A percentile compares a stretch with the other conserved stretches of the same genome.
Evolutionary conservation across 2,888 invertebrate species (phyloP).

Genomic region (Drosophila parthenogenetica): DNA sequence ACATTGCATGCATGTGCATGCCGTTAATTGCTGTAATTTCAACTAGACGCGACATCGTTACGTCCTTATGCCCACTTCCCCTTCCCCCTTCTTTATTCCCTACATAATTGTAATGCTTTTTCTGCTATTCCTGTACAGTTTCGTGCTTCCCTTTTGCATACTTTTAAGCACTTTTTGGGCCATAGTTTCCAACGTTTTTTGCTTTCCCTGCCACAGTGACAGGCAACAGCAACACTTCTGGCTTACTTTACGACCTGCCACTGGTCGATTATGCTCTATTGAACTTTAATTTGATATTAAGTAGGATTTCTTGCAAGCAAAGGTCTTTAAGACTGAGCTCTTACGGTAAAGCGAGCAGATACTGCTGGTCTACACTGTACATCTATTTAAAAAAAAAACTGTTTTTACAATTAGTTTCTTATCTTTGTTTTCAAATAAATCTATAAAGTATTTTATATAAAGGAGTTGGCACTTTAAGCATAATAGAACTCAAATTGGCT

Average conservation of each 20-base stretch:
- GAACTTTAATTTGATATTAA: slow-evolving; percentile 42
- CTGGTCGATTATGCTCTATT: slow-evolving; percentile 62
- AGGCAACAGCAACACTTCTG: slow-evolving; percentile 60
- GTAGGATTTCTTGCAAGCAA: not conserved
- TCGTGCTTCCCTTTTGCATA: slow-evolving; percentile 41
- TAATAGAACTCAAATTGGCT: slow-evolving; percentile 13
- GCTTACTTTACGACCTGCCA: slow-evolving; percentile 64
- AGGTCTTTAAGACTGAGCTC: not conserved
- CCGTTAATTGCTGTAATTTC: slow-evolving; percentile 74
- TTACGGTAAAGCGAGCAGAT: not conserved
- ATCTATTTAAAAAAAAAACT: too few relatives aligned
- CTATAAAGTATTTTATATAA: too few relatives aligned
- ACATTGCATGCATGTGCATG: slow-evolving; percentile 77
- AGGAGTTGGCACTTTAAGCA: slow-evolving; percentile 25
- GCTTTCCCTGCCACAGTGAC: slow-evolving; percentile 54
- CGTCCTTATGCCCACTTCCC: slow-evolving; percentile 2
- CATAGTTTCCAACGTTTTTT: slow-evolving; percentile 53
- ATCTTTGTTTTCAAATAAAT: too few relatives aligned
- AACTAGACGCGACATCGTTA: slow-evolving; percentile 61
- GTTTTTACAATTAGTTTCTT: too few relatives aligned
- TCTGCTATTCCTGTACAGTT: slow-evolving; percentile 61
- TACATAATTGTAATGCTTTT: slow-evolving; percentile 27
- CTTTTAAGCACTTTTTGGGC: slow-evolving; percentile 64
- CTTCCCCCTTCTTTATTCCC: not conserved
- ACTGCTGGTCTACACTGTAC: too few relatives aligned